Base-by-base conservation (phyloP, 2,113 vertebrate species). In the Smithornis capensis region DNA sequence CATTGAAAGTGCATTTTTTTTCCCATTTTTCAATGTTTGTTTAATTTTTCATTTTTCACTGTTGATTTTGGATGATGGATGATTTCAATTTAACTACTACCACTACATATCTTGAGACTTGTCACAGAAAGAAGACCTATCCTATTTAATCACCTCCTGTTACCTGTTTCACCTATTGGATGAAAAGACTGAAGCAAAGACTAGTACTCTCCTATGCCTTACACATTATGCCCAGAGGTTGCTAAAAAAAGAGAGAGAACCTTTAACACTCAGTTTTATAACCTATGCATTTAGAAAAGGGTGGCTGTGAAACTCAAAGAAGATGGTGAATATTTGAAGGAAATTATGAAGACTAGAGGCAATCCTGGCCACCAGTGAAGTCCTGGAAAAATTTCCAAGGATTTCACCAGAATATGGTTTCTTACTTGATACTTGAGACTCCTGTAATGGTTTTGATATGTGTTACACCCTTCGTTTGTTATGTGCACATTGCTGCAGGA, bases 101-200 rank as follows among this genome's bases (percentile, higher is more conserved):
- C 3, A 4, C 64, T 88, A 47, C 11, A 25, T 59, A 28, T 40
- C 69, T 67, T 55, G 67, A 89, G 50, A 38, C 59, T 83, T 78
- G 45, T 64, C 80, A 91, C 70, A 91, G 57, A 89, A 90, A 77
- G 52, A 62, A 64, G 27, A 79, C 21, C 53, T 82, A 65, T 69
- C 59, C 71, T 37, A 52, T 73, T 75, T 49, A 94, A 91, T 85
- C 27, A 17, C 40, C 31, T 93, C 62, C 75, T 69, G 53, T 79
- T 76, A 76, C 42, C 33, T n/a, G 60, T 49, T 93, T 87, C 55
- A 92, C 69, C 76, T 89, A 76, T 70, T 6, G 10, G 42, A 92
- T 91, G n/a, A 93, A 95, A 91, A 95, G 40, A 70, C 71, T 86
- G 68, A 94, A 94, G 70, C 69, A 93, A 83, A 89, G 81, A 68